Evolutionary conservation across 2,797 vertebrate species (phyloP).

Genomic region (Tapirus indicus): DNA sequence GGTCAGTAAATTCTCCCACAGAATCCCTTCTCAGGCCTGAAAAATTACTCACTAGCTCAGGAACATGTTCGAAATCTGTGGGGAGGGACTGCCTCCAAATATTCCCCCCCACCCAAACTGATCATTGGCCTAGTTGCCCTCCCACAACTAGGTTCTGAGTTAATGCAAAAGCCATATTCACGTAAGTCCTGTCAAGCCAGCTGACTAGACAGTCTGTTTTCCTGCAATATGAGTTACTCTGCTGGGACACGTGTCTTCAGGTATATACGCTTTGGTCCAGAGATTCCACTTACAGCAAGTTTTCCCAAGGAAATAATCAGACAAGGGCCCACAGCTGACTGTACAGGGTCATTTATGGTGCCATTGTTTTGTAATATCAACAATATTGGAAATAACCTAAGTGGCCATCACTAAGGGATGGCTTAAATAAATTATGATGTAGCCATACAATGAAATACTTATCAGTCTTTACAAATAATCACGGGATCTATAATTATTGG

Average conservation of each 20-base stretch:
- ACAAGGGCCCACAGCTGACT: neutral
- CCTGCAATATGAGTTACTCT: neutral
- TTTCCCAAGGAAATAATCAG: neutral
- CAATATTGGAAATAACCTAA: neutral
- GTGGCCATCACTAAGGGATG: neutral
- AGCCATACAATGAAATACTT: neutral
- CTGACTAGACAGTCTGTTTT: neutral
- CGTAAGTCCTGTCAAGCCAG: neutral
- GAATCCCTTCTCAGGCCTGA: neutral
- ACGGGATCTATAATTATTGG: neutral
- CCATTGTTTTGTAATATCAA: neutral
- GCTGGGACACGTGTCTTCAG: neutral
- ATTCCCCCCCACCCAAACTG: neutral
- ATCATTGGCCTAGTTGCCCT: neutral
- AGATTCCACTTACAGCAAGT: neutral
- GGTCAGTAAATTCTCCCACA: constrained; percentile 45
- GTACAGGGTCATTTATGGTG: neutral
- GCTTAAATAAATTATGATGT: neutral
- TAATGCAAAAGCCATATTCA: neutral
- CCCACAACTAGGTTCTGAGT: neutral
- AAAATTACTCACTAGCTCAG: neutral
- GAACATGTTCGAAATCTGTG: neutral
- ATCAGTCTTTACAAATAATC: neutral
- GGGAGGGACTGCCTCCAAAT: neutral
- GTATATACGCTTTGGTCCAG: neutral